Evolutionary conservation across 2,888 invertebrate genomes (phyloP).

Genomic region (Drosophila melanosoma): DNA sequence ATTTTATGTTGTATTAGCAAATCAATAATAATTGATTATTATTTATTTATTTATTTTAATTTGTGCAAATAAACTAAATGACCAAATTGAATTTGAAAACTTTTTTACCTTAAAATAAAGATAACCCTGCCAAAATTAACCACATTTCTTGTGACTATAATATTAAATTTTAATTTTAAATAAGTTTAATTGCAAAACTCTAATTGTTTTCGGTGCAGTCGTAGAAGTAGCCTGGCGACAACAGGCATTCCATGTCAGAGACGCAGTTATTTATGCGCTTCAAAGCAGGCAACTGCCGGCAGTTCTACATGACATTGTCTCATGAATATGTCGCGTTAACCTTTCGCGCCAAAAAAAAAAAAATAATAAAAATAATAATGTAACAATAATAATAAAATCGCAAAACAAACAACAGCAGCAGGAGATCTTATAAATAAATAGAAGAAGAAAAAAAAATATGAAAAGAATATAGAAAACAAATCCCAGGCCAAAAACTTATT

Average conservation of each 20-base stretch:
- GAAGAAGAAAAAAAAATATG: neutral
- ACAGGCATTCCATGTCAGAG: conserved; percentile 72
- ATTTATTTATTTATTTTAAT: neutral
- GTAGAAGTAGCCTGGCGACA: conserved; percentile 35
- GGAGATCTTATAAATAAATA: conserved; percentile 54
- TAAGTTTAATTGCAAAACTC: neutral
- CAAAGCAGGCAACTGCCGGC: conserved; percentile 67
- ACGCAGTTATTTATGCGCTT: conserved; percentile 82
- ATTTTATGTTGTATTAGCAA: neutral
- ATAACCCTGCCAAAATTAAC: neutral
- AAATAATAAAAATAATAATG: neutral
- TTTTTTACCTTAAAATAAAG: fast-evolving
- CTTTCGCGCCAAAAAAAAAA: conserved; percentile 68
- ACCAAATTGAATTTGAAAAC: neutral
- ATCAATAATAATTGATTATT: neutral
- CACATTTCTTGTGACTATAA: neutral
- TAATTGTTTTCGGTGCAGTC: conserved; percentile 7
- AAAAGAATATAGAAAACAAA: conserved; percentile 8
- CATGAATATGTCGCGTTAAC: conserved; percentile 81
- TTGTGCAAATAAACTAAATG: neutral
- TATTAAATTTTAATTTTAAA: neutral
- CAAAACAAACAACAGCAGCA: conserved; percentile 44
- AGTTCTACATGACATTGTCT: conserved; percentile 79
- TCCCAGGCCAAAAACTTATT: conserved; percentile 61
- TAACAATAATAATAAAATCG: conserved; percentile 9